Evolutionary conservation across 2,797 vertebrate species (phyloP).

Genomic region (Anguilla anguilla): DNA sequence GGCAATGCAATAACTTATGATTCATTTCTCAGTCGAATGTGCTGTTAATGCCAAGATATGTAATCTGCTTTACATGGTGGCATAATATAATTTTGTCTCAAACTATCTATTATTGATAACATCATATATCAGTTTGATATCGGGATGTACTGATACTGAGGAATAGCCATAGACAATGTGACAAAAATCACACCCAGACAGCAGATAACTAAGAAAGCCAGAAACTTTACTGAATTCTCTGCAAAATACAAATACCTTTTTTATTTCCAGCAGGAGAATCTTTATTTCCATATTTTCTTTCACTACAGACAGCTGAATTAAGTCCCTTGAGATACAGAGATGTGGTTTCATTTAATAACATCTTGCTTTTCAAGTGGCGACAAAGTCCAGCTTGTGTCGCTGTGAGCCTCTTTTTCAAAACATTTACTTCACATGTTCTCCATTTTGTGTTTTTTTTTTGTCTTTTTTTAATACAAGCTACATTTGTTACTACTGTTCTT

Average conservation of each 20-base stretch:
- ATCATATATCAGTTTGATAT: not conserved
- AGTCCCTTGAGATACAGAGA: slow-evolving; percentile 98
- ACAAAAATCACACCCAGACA: slow-evolving; percentile 75
- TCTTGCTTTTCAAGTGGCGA: slow-evolving; percentile 95
- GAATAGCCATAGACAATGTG: slow-evolving; percentile 30
- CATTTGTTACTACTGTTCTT: slow-evolving; percentile 84
- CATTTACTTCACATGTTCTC: slow-evolving; percentile 85
- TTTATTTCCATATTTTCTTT: slow-evolving; percentile 84
- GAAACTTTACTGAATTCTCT: slow-evolving; percentile 99
- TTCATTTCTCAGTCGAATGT: not conserved
- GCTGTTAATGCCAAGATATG: not conserved
- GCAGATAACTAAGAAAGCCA: slow-evolving; percentile 97
- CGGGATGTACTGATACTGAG: not conserved
- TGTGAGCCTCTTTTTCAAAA: slow-evolving; percentile 88
- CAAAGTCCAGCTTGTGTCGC: slow-evolving; percentile 99
- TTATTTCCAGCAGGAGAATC: slow-evolving; percentile 90
- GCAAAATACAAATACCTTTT: slow-evolving; percentile 98
- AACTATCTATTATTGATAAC: not conserved
- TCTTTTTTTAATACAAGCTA: slow-evolving; percentile 84
- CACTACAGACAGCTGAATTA: slow-evolving; percentile 98
- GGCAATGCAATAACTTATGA: not conserved
- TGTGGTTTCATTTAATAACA: slow-evolving; percentile 93
- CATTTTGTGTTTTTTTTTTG: slow-evolving; percentile 60
- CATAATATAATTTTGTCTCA: not conserved
- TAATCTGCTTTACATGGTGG: slow-evolving; percentile 3